Conservation (phyloP, 2,888 invertebrate species). For the Eilema griseolum region DNA sequence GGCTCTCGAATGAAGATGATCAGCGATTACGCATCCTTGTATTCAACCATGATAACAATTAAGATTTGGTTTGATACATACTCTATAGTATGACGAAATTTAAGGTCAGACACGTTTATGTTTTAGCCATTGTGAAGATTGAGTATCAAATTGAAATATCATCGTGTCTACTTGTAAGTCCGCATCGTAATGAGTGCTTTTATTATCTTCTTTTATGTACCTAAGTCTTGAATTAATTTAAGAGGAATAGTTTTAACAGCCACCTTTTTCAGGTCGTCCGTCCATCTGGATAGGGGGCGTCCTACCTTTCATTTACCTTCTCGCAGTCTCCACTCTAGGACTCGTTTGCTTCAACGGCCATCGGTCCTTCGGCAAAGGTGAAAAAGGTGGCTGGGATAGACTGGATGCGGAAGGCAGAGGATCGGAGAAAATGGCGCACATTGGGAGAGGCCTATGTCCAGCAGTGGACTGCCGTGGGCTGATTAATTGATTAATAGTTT, state of each 20-base stretch:
- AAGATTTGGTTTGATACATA: not conserved
- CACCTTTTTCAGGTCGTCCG: too few species aligned
- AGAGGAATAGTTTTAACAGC: constrained; percentile 23
- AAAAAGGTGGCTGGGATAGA: too few species aligned
- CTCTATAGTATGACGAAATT: not conserved
- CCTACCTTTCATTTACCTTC: too few species aligned
- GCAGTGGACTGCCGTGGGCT: too few species aligned
- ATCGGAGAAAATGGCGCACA: too few species aligned
- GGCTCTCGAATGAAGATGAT: not conserved
- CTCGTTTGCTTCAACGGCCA: too few species aligned
- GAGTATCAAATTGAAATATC: not conserved
- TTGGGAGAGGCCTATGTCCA: too few species aligned
- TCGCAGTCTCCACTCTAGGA: too few species aligned
- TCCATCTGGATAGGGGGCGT: too few species aligned
- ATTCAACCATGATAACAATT: not conserved
- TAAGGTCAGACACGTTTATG: constrained; percentile 1
- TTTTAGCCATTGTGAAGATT: not conserved
- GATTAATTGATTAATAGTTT: too few species aligned
- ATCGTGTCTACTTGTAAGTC: constrained; percentile 17
- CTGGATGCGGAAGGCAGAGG: too few species aligned
- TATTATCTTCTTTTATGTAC: constrained; percentile 7
- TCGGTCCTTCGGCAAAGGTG: too few species aligned
- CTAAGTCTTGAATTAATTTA: constrained; percentile 11
- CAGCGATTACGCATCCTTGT: not conserved
- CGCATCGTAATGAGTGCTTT: constrained; percentile 8